phyloP scores from a whole-genome alignment of 2,888 invertebrate species.

The Drosophila mayaguana region DNA sequence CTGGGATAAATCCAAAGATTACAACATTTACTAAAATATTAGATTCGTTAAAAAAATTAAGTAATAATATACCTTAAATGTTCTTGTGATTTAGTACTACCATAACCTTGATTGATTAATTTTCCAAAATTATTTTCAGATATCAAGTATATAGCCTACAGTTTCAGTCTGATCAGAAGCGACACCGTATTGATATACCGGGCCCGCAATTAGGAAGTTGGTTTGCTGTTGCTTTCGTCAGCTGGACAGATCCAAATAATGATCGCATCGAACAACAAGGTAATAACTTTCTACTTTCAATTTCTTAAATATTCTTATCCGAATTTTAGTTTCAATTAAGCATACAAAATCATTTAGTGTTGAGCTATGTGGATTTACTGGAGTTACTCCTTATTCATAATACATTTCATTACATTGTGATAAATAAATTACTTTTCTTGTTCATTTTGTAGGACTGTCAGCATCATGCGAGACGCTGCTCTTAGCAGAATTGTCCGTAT shows the following conservation, averaged over 20 bases:
- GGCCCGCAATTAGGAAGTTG: conserved; percentile 91
- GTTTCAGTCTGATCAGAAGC: conserved; percentile 88
- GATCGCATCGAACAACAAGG: conserved; percentile 92
- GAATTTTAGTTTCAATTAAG: too few relatives aligned
- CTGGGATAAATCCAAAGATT: too few relatives aligned
- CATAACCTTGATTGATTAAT: not conserved
- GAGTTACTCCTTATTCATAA: too few relatives aligned
- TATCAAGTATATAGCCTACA: conserved; percentile 86
- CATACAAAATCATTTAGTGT: too few relatives aligned
- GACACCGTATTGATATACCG: conserved; percentile 87
- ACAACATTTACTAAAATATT: too few relatives aligned
- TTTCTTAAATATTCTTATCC: too few relatives aligned
- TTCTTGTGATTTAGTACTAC: too few relatives aligned
- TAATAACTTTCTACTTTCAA: conserved; percentile 72
- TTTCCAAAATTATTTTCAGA: conserved; percentile 20
- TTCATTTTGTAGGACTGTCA: conserved; percentile 87
- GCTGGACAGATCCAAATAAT: conserved; percentile 90
- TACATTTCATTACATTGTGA: too few relatives aligned
- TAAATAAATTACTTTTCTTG: not conserved
- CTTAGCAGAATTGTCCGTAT: conserved; percentile 88
- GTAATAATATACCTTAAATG: too few relatives aligned
- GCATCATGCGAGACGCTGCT: conserved; percentile 89
- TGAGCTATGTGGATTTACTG: too few relatives aligned
- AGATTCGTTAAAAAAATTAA: too few relatives aligned
- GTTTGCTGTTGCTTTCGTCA: conserved; percentile 92